Evolutionary conservation across 1,140 invertebrate genomes (phyloP).

Genomic region (Bursaphelenchus mucronatus): DNA sequence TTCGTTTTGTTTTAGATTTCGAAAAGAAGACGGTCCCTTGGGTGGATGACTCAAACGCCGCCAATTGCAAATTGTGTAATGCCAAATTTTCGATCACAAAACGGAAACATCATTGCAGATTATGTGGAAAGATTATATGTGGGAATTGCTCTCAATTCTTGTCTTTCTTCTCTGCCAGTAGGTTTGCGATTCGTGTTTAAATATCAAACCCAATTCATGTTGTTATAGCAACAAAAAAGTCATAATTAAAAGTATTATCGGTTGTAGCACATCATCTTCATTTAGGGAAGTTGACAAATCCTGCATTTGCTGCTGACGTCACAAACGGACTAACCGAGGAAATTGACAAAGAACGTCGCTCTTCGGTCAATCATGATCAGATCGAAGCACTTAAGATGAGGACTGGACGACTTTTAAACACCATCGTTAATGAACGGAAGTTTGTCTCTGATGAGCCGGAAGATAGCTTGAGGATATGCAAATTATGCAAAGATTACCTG

Average conservation of each 20-base stretch:
- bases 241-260: conserved; percentile 8
- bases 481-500: conserved; percentile 75
- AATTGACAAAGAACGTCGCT: not conserved
- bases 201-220: conserved; percentile 16
- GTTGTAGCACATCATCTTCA: conserved; percentile 33
- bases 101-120: conserved; percentile 87
- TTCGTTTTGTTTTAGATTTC: conserved; percentile 65
- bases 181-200: conserved; percentile 61
- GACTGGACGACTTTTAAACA: conserved; percentile 26
- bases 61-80: conserved; percentile 83
- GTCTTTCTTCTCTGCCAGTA: conserved; percentile 76
- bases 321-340: conserved; percentile 2
- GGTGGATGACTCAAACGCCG: conserved; percentile 83
- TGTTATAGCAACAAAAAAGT: conserved; percentile 15
- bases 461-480: conserved; percentile 74
- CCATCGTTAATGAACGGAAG: conserved; percentile 28
- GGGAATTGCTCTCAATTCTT: conserved; percentile 85
- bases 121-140: conserved; percentile 92
- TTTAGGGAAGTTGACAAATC: conserved; percentile 68
- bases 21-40: conserved; percentile 80
- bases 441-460: conserved; percentile 63
- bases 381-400: conserved; percentile 35
- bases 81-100: conserved; percentile 78
- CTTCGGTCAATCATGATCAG: conserved; percentile 7
- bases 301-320: conserved; percentile 49